Evolutionary conservation across 2,113 vertebrate genomes (phyloP).

Genomic region (Nematolebias whitei): DNA sequence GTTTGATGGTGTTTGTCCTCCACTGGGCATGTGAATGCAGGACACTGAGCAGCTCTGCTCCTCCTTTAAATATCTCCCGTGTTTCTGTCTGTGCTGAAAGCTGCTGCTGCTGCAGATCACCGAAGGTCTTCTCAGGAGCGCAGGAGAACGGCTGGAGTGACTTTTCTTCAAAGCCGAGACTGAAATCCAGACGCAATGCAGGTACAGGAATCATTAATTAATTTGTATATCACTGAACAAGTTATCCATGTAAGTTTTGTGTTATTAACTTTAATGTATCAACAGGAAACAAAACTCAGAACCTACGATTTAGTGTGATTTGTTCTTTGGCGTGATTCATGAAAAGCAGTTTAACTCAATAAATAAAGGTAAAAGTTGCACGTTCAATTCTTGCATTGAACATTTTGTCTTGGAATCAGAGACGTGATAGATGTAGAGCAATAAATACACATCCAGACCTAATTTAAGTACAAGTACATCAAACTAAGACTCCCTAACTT

Average conservation of each 20-base stretch:
- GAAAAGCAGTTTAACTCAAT: background rate
- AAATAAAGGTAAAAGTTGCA: background rate
- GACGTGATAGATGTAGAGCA: background rate
- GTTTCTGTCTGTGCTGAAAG: slow-evolving; percentile 10
- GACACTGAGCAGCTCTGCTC: slow-evolving; percentile 41
- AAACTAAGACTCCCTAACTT: background rate
- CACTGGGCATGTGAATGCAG: slow-evolving; percentile 10
- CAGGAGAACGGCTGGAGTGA: slow-evolving; percentile 14
- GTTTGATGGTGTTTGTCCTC: slow-evolving; percentile 3
- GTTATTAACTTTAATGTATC: background rate
- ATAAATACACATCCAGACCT: background rate
- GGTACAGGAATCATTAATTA: slow-evolving; percentile 39
- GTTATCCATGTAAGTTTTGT: background rate
- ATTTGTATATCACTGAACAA: background rate
- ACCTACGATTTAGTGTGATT: background rate
- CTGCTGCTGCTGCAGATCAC: slow-evolving; percentile 43
- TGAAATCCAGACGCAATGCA: slow-evolving; percentile 59
- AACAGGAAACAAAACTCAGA: background rate
- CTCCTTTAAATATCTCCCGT: slow-evolving; percentile 27
- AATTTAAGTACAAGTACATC: background rate
- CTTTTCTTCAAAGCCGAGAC: slow-evolving; percentile 14
- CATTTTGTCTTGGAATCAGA: background rate
- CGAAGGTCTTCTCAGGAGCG: slow-evolving; percentile 8
- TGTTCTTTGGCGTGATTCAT: background rate
- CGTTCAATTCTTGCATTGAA: background rate